A percentile compares a stretch with the other conserved stretches of the same genome.
phyloP scores from a whole-genome alignment of 2,888 invertebrate genomes.

The Heliothis peltigera region DNA sequence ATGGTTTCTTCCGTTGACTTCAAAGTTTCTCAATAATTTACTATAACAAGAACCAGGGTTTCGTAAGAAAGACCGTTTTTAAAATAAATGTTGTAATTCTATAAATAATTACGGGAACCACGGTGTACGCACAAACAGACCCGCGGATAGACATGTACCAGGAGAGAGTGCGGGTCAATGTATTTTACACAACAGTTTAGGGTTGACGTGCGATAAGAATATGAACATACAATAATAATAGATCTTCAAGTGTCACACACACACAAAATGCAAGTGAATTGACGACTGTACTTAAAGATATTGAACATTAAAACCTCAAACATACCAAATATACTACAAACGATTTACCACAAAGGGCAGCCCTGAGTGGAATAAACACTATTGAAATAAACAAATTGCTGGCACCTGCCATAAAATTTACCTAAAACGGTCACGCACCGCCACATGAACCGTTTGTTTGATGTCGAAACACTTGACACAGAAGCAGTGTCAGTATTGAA shows the following conservation, averaged over 20 bases:
- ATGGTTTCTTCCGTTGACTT: slow-evolving; percentile 27
- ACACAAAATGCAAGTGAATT: neutral
- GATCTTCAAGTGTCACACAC: neutral
- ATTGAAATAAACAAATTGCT: slow-evolving; percentile 54
- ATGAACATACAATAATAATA: neutral
- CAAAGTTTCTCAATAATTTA: slow-evolving; percentile 38
- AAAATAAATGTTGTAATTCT: slow-evolving; percentile 57
- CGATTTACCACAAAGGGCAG: slow-evolving; percentile 32
- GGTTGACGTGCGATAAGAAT: neutral
- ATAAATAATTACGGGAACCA: slow-evolving; percentile 57
- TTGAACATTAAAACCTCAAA: neutral
- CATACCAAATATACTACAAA: slow-evolving; percentile 31
- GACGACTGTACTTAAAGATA: slow-evolving; percentile 18
- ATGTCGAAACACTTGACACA: slow-evolving; percentile 54
- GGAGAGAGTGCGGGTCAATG: slow-evolving; percentile 66
- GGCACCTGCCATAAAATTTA: slow-evolving; percentile 58
- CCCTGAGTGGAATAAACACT: slow-evolving; percentile 54
- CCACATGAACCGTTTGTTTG: slow-evolving; percentile 51
- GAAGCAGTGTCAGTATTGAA: slow-evolving; percentile 34
- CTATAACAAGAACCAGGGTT: slow-evolving; percentile 33
- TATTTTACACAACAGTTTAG: slow-evolving; percentile 42
- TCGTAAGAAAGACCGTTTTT: slow-evolving; percentile 50
- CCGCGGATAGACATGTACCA: slow-evolving; percentile 75
- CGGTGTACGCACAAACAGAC: slow-evolving; percentile 61
- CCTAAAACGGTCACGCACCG: slow-evolving; percentile 57